Evolutionary conservation across 2,113 vertebrate genomes (phyloP).

Genomic region (Shinisaurus crocodilurus): DNA sequence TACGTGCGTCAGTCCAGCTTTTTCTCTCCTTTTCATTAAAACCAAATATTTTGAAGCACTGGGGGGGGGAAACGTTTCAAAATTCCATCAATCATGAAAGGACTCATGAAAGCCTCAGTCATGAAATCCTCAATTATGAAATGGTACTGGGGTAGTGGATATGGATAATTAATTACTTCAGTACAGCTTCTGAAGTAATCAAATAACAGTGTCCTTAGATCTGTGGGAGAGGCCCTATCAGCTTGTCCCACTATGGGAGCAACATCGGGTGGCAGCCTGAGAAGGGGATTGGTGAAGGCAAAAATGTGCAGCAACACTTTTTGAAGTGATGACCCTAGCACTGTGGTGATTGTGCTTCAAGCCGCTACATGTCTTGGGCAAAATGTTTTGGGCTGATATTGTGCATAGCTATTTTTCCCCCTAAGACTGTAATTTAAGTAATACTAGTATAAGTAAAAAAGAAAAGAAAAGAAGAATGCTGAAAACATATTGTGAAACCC

Average conservation of each 20-base stretch:
- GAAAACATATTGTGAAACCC: background rate
- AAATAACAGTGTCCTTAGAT: background rate
- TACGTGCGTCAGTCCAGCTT: conserved; percentile 83
- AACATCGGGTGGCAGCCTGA: too few species aligned
- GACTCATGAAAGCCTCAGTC: background rate
- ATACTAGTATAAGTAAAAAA: background rate
- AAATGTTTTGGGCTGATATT: background rate
- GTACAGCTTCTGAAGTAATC: background rate
- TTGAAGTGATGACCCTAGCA: background rate
- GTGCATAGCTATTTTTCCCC: background rate
- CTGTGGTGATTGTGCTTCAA: background rate
- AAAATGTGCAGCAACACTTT: background rate
- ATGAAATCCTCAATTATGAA: background rate
- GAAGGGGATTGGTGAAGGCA: too few species aligned
- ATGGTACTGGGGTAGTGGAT: background rate
- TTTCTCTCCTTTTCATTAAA: conserved; percentile 71
- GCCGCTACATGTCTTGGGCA: background rate
- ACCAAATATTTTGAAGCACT: conserved; percentile 89
- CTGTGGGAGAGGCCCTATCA: background rate
- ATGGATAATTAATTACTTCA: background rate
- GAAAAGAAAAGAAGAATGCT: background rate
- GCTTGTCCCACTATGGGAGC: too few species aligned
- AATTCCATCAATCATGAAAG: background rate
- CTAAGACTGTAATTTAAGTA: background rate
- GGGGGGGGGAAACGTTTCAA: conserved; percentile 14